These are phyloP conservation scores for Eurytoma californica DNA, from an alignment of 2,888 invertebrate species.

Conservation along the genomic window DNA sequence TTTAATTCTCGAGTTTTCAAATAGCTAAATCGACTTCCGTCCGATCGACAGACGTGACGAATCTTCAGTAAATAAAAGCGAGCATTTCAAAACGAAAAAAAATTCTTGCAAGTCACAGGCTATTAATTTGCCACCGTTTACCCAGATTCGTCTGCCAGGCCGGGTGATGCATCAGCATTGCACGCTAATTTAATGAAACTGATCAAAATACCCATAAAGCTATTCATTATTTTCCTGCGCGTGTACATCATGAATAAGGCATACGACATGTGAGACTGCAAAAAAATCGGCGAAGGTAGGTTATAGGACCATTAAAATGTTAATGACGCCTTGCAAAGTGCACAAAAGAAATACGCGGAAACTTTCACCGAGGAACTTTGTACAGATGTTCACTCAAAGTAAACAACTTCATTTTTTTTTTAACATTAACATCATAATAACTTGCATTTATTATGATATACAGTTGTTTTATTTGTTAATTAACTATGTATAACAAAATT, in stretches of 20 bases:
- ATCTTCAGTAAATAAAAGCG: constrained; percentile 49
- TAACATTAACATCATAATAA: too few species aligned
- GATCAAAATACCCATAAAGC: constrained; percentile 43
- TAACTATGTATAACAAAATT: not conserved
- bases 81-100: constrained; percentile 8
- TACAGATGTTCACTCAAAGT: not conserved
- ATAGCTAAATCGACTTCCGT: constrained; percentile 25
- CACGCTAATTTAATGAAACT: constrained; percentile 56
- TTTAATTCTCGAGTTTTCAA: constrained; percentile 8
- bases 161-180: constrained; percentile 47
- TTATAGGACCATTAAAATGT: constrained; percentile 42
- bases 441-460: constrained; percentile 2
- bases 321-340: constrained; percentile 39
- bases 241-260: constrained; percentile 42
- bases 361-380: constrained; percentile 3
- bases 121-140: constrained; percentile 54
- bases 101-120: constrained; percentile 52
- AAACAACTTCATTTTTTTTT: not conserved
- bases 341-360: constrained; percentile 22
- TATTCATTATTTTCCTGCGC: constrained; percentile 50
- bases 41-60: constrained; percentile 40
- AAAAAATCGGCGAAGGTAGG: constrained; percentile 30
- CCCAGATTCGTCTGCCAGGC: constrained; percentile 34
- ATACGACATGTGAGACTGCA: constrained; percentile 35
- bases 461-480: constrained; percentile 9